Percentiles rank a stretch among this genome's conserved stretches.
phyloP scores from a whole-genome alignment of 1,140 invertebrate species.

The Drosophila tsacasi region DNA sequence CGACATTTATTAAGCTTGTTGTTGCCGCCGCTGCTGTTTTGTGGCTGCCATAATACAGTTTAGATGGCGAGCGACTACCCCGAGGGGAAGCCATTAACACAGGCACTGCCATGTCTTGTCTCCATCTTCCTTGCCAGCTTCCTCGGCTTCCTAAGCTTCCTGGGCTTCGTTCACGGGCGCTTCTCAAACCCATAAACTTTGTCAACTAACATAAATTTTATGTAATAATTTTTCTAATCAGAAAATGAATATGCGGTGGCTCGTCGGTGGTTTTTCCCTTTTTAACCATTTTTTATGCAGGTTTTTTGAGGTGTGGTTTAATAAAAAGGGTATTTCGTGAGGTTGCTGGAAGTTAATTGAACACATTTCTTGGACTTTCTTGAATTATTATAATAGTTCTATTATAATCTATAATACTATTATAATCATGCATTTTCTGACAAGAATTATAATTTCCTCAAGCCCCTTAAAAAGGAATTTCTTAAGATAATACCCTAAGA shows the following conservation, averaged over 20 bases:
- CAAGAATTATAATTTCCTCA: neutral
- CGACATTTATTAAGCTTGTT: constrained; percentile 80
- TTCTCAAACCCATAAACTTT: constrained; percentile 51
- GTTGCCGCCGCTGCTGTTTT: constrained; percentile 61
- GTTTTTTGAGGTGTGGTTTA: neutral
- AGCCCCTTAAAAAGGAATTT: neutral
- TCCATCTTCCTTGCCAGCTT: constrained; percentile 24
- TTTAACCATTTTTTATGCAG: neutral
- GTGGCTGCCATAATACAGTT: constrained; percentile 74
- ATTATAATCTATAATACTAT: neutral
- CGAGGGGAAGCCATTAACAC: constrained; percentile 80
- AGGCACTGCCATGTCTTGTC: constrained; percentile 61
- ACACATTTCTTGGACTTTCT: neutral
- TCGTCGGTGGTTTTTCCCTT: neutral
- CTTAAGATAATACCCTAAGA: neutral
- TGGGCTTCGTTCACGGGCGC: neutral
- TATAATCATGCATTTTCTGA: neutral
- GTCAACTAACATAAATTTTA: constrained; percentile 80
- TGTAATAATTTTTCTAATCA: constrained; percentile 83
- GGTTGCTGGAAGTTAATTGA: neutral
- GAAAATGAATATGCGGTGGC: constrained; percentile 61
- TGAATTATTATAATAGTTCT: neutral
- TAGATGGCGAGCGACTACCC: constrained; percentile 59
- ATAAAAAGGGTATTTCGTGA: neutral
- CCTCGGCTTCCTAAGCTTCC: neutral